Conservation (phyloP, 1,140 invertebrate genomes). For the Procambarus clarkii region DNA sequence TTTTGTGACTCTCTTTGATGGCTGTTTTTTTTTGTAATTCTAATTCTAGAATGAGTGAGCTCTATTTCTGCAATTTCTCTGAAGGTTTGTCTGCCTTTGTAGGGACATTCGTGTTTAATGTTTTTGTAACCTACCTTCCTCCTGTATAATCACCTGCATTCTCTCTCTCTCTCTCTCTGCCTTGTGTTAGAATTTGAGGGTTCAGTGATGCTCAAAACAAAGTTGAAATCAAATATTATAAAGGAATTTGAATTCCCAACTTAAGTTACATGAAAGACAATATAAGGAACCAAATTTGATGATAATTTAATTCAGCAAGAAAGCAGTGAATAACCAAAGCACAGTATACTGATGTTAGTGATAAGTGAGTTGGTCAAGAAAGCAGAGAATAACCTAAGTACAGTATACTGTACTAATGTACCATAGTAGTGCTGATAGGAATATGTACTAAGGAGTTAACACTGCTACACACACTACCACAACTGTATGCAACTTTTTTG, state of each 20-base stretch:
- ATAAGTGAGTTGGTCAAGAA: neutral
- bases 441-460: constrained; percentile 24
- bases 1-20: too few relatives aligned
- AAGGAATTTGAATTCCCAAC: neutral
- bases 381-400: neutral
- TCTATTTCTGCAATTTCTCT: too few relatives aligned
- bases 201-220: too few relatives aligned
- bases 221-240: too few relatives aligned
- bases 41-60: too few relatives aligned
- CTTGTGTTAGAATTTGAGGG: too few relatives aligned
- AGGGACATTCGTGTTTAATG: too few relatives aligned
- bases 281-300: neutral
- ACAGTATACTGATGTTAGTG: neutral
- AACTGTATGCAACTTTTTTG: constrained; percentile 25
- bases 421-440: constrained; percentile 12
- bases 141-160: too few relatives aligned
- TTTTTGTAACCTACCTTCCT: too few relatives aligned
- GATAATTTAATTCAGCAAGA: neutral
- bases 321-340: neutral
- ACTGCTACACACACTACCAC: constrained; percentile 46
- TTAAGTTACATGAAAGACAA: neutral
- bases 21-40: too few relatives aligned
- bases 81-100: too few relatives aligned
- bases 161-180: too few relatives aligned
- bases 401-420: neutral